Base-by-base conservation (phyloP, 2,797 vertebrate genomes). In the Spinus olivaceus region DNA sequence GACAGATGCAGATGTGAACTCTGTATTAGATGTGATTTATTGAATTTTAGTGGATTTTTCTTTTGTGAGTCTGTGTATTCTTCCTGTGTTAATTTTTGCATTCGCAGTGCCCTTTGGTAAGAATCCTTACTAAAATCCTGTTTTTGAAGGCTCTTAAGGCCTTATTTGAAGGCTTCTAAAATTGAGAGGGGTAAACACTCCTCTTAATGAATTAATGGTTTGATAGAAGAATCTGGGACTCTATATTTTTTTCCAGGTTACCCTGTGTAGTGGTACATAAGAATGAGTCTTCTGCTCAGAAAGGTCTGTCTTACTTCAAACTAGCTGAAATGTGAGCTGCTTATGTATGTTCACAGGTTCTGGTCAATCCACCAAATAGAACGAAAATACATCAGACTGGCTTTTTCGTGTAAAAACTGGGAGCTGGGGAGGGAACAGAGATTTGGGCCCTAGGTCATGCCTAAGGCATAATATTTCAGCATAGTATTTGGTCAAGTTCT, bases 241-340 rank as follows among this genome's bases (percentile, higher is more conserved):
- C 0, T 59, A 1, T 76, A 8, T 78, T 91, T 91, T 42, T 10
- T 94, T 87, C 14, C 6, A 30, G 19, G 8, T 88, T 78, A 23
- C 18, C 3, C 53, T 60, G 1, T 24, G 27, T 54, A 47, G 9
- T 80, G 44, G 37, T 61, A 33, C 9, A 33, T 0, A 0, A 54
- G 32, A 81, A 23, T 14, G 15, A 91, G 37, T 69, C 11, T 60
- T 60, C 46, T 61, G 19, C 19, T 90, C 28, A 81, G 53, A 59
- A 73, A 56, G 8, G 10, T 57, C 1, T 41, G 8, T 51, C 25
- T 78, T 73, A 10, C 1, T 65, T 64, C 24, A 74, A 50, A 35
- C 2, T 10, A 71, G 14, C 41, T 88, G 88, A 54, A 88, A 56
- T 54, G 16, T 53, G 46, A 56, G 28, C 46, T 67, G 18, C 20